Conservation (phyloP, 2,888 invertebrate genomes). For the Gasteruption jaculator region DNA sequence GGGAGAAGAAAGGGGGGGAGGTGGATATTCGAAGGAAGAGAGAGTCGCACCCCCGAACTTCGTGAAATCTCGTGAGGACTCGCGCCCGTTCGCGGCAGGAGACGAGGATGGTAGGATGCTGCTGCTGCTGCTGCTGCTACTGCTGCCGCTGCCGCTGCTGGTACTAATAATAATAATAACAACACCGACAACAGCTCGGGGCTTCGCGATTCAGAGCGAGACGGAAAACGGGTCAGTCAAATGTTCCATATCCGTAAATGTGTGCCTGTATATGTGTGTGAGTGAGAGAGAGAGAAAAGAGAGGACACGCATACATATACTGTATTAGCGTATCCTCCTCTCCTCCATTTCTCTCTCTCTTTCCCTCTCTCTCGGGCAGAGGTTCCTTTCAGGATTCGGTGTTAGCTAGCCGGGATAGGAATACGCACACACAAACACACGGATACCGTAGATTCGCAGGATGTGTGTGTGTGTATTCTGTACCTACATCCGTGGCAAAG, state of each 20-base stretch:
- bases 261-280: too few relatives aligned
- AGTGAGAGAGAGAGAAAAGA: too few relatives aligned
- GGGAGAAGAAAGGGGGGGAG: slow-evolving; percentile 14
- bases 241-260: too few relatives aligned
- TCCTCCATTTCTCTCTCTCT: slow-evolving; percentile 25
- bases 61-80: slow-evolving; percentile 24
- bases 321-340: slow-evolving; percentile 9
- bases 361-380: too few relatives aligned
- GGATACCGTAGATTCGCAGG: too few relatives aligned
- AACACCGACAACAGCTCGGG: too few relatives aligned
- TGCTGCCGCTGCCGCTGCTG: too few relatives aligned
- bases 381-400: slow-evolving; percentile 40
- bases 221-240: slow-evolving; percentile 45
- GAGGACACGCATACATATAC: slow-evolving; percentile 14
- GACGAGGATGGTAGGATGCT: too few relatives aligned
- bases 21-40: not conserved
- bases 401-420: slow-evolving; percentile 35
- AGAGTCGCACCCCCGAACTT: slow-evolving; percentile 1
- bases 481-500: slow-evolving; percentile 41
- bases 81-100: slow-evolving; percentile 19
- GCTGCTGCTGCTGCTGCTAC: too few relatives aligned
- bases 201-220: too few relatives aligned
- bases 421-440: slow-evolving; percentile 12
- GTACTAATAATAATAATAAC: too few relatives aligned
- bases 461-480: too few relatives aligned